phyloP scores from a whole-genome alignment of 1,140 invertebrate species.

The Thaumetopoea pityocampa region DNA sequence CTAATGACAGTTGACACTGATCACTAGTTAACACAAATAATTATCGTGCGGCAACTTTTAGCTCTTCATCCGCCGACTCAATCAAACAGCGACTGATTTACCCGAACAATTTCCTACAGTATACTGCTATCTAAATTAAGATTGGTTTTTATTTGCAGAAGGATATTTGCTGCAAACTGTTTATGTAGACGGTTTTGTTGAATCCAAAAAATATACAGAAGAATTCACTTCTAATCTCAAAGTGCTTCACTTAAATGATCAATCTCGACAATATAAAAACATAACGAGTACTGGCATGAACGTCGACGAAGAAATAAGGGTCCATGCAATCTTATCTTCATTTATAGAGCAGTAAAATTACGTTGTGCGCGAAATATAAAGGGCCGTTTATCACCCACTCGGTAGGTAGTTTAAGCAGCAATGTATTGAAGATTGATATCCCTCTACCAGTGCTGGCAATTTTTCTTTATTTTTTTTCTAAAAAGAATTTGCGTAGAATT shows the following conservation, averaged over 20 bases:
- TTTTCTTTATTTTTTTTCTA: conserved; percentile 20
- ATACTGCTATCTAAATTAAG: no score
- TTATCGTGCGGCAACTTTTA: no score
- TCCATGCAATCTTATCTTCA: conserved; percentile 62
- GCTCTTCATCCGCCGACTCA: no score
- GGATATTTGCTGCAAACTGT: no score
- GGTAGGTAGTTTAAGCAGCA: conserved; percentile 47
- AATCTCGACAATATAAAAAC: conserved; percentile 35
- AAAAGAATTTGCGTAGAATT: not conserved
- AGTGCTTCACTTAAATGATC: conserved; percentile 24
- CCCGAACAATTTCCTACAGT: no score
- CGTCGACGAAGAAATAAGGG: conserved; percentile 44
- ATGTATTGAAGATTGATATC: conserved; percentile 60
- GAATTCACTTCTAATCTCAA: conserved; percentile 1
- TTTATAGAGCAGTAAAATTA: conserved; percentile 70
- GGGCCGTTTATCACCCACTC: conserved; percentile 54
- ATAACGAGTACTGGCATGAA: conserved; percentile 31
- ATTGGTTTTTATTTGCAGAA: no score
- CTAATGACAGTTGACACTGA: no score
- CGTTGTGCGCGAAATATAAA: conserved; percentile 49
- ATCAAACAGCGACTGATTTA: no score
- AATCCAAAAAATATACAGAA: conserved; percentile 7
- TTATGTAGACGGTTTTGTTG: no score
- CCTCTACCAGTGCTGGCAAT: no score
- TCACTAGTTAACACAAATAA: no score